Evolutionary conservation across 2,113 vertebrate species (phyloP).

Genomic region (Rhinopomastus cyanomelas): DNA sequence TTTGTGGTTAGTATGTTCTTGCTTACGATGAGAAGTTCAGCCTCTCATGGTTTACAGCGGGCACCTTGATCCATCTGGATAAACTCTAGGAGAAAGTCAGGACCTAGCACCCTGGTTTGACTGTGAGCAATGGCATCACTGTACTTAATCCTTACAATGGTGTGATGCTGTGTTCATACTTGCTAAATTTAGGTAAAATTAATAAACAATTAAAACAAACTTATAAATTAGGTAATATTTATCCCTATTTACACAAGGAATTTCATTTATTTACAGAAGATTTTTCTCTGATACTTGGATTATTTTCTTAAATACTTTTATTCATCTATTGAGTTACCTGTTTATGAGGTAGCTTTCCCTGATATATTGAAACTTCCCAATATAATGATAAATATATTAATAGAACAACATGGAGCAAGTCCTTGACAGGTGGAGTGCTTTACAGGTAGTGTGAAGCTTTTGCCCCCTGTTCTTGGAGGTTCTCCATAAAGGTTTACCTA

Average conservation of each 20-base stretch:
- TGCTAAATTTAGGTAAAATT: background rate
- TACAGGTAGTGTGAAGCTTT: background rate
- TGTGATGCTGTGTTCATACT: no score
- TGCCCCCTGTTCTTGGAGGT: background rate
- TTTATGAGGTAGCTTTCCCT: background rate
- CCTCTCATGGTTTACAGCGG: background rate
- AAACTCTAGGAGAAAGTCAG: background rate
- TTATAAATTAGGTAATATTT: background rate
- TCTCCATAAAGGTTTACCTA: background rate
- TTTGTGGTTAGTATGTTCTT: background rate
- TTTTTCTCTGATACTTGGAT: background rate
- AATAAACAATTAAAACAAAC: no score
- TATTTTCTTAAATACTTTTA: background rate
- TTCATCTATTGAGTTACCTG: background rate
- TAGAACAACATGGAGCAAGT: background rate
- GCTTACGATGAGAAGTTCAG: background rate
- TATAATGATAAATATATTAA: background rate
- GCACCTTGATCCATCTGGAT: background rate
- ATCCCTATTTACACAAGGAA: background rate
- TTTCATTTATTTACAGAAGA: background rate
- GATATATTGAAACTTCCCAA: background rate
- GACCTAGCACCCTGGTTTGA: background rate
- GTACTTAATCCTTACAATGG: background rate
- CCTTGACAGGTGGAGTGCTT: no score
- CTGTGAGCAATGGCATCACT: background rate